Conservation (phyloP, 2,113 vertebrate genomes). For the Ameiurus melas region DNA sequence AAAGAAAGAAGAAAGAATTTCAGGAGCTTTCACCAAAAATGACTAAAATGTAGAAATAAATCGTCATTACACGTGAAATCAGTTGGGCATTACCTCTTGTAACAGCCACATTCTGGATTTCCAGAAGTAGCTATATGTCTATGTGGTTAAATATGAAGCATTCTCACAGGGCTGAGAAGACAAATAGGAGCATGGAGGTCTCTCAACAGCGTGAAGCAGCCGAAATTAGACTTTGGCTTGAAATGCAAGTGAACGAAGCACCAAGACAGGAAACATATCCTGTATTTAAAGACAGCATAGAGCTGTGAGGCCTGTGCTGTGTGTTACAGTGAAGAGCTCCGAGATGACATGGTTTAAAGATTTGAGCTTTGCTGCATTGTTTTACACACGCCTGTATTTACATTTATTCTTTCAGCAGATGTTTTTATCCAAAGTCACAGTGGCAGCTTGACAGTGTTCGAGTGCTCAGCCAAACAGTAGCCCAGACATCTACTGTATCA, state of each 20-base stretch:
- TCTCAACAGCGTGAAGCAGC: slow-evolving; percentile 42
- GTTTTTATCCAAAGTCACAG: neutral
- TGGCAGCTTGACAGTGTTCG: neutral
- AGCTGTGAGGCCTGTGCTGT: slow-evolving; percentile 1
- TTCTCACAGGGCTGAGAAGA: slow-evolving; percentile 60
- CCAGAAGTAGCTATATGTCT: slow-evolving; percentile 42
- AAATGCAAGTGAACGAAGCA: slow-evolving; percentile 30
- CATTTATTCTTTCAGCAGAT: neutral
- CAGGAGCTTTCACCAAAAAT: slow-evolving; percentile 1
- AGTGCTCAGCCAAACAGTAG: neutral
- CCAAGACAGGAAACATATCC: slow-evolving; percentile 11
- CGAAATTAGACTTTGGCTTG: slow-evolving; percentile 42
- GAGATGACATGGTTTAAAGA: slow-evolving; percentile 8
- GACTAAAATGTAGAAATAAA: neutral
- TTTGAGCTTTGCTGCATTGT: neutral
- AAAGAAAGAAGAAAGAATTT: neutral
- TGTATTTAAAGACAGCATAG: neutral
- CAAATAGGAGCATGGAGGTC: slow-evolving; percentile 46
- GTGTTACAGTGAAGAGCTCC: neutral
- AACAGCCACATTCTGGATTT: slow-evolving; percentile 61
- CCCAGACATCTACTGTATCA: neutral
- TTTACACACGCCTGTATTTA: neutral
- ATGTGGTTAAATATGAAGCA: slow-evolving; percentile 56
- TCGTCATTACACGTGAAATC: slow-evolving; percentile 37
- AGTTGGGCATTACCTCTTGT: slow-evolving; percentile 55